Conservation (phyloP, 2,797 vertebrate genomes). For the Sebastes steindachneri region DNA sequence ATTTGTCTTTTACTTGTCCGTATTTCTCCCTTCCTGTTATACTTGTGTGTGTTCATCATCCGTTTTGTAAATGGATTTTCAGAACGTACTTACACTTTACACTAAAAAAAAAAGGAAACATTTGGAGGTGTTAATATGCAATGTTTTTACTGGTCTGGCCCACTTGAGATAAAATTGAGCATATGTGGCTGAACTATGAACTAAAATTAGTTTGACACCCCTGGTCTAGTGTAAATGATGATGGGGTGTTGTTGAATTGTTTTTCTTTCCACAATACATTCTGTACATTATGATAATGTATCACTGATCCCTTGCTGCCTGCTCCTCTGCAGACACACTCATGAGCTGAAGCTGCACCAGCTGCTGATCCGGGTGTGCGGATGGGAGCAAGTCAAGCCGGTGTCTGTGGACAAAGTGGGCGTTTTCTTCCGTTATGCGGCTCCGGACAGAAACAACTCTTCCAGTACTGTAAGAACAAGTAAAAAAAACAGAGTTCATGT, state of each 20-base stretch:
- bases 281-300: neutral
- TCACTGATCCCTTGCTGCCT: neutral
- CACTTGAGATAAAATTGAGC: too few relatives aligned
- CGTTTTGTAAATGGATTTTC: too few relatives aligned
- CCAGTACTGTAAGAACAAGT: conserved; percentile 93
- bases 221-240: rapidly evolving
- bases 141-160: too few relatives aligned
- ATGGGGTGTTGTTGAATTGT: neutral
- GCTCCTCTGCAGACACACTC: conserved; percentile 88
- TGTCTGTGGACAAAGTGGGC: conserved; percentile 98
- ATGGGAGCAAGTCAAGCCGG: conserved; percentile 97
- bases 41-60: neutral
- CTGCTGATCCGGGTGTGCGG: conserved; percentile 94
- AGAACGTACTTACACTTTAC: too few relatives aligned
- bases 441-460: conserved; percentile 93
- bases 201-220: too few relatives aligned
- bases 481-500: neutral
- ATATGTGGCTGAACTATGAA: too few relatives aligned
- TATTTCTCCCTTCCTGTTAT: neutral
- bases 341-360: conserved; percentile 97
- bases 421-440: conserved; percentile 96
- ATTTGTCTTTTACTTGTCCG: neutral
- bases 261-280: neutral
- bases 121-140: too few relatives aligned
- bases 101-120: too few relatives aligned